Conservation (phyloP, 2,797 vertebrate species). For the Notoglanidium macrostoma region DNA sequence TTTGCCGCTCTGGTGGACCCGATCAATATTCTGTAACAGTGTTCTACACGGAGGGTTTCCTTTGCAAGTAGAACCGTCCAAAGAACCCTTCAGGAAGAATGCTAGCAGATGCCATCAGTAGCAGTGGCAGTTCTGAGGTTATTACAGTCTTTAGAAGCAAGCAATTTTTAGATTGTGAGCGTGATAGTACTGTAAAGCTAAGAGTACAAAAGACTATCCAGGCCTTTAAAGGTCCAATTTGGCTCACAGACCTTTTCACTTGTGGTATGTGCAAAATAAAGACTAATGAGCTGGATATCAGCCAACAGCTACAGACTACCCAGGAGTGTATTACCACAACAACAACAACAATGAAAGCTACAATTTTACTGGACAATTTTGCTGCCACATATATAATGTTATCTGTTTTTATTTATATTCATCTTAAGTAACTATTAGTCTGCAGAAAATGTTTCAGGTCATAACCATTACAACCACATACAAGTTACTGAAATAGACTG, state of each 20-base stretch:
- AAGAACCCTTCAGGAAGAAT: background rate
- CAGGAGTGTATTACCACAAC: constrained; percentile 10
- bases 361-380: background rate
- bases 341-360: constrained; percentile 23
- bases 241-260: constrained; percentile 39
- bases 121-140: constrained; percentile 33
- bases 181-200: constrained; percentile 36
- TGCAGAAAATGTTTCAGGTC: background rate
- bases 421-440: background rate
- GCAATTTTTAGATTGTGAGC: constrained; percentile 28
- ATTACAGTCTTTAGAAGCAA: constrained; percentile 45
- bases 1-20: background rate
- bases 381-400: background rate
- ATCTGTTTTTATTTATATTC: background rate
- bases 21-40: background rate
- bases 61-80: background rate
- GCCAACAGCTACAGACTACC: constrained; percentile 34
- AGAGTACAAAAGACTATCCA: constrained; percentile 40
- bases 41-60: background rate
- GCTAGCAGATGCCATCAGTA: constrained; percentile 30
- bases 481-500: background rate
- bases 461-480: background rate
- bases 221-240: constrained; percentile 41
- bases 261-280: constrained; percentile 36
- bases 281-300: constrained; percentile 41